A percentile compares a stretch with the other conserved stretches of the same genome.
These are phyloP conservation scores for Drosophila quadrilineata DNA, from an alignment of 1,140 invertebrate species.

Conservation along the genomic window DNA sequence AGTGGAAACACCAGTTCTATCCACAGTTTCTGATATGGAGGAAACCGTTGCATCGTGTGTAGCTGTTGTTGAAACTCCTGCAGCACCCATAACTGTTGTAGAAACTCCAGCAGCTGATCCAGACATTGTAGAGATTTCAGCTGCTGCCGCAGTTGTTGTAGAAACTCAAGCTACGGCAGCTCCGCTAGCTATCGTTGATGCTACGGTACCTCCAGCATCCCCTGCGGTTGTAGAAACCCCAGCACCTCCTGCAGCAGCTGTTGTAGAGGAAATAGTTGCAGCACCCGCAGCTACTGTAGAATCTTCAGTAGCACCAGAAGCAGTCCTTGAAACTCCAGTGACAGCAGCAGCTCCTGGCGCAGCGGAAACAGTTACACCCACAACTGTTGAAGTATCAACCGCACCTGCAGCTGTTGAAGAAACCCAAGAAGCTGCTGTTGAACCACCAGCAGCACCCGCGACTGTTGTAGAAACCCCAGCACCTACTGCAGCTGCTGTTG, in stretches of 20 bases:
- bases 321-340: not conserved
- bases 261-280: too few species aligned
- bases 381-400: not conserved
- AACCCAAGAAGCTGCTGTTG: not conserved
- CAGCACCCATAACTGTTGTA: not conserved
- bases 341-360: not conserved
- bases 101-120: too few species aligned
- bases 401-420: not conserved
- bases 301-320: not conserved
- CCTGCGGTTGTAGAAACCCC: not conserved
- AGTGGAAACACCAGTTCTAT: not conserved
- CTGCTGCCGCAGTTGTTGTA: not conserved
- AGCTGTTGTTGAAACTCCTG: not conserved
- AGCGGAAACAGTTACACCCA: too few species aligned
- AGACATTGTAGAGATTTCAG: not conserved
- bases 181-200: too few species aligned
- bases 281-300: not conserved
- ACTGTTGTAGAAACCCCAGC: not conserved
- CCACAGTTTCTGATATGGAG: not conserved
- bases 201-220: too few species aligned
- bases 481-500: not conserved
- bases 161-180: not conserved
- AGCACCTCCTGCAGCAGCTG: too few species aligned
- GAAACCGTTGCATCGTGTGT: not conserved
- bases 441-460: not conserved